Evolutionary conservation across 2,113 vertebrate genomes (phyloP).

Genomic region (Lasiurus borealis): DNA sequence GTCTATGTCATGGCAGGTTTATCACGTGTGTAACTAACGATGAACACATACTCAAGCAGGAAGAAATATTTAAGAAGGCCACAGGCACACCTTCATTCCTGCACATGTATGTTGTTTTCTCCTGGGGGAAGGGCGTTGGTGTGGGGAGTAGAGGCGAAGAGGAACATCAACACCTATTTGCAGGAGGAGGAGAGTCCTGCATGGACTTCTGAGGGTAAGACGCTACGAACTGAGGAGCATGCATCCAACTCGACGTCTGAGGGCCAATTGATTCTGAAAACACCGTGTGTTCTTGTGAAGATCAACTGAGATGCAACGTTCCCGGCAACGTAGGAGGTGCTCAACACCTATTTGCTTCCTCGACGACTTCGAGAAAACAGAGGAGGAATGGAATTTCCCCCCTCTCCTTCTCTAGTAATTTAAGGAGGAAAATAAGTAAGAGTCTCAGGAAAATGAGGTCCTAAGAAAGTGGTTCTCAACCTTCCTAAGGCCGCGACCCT

Average conservation of each 20-base stretch:
- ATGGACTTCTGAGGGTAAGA: background rate
- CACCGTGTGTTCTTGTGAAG: background rate
- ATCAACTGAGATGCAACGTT: conserved; percentile 1
- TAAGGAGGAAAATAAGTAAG: conserved; percentile 33
- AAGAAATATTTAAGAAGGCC: background rate
- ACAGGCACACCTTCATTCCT: background rate
- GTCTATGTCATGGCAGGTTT: background rate
- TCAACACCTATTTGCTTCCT: background rate
- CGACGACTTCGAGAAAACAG: background rate
- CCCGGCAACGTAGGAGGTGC: background rate
- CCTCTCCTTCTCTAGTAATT: background rate
- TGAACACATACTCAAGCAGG: background rate
- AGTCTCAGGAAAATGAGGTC: background rate
- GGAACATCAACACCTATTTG: background rate
- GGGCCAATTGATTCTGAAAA: background rate
- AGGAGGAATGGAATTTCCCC: background rate
- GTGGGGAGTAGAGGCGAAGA: background rate
- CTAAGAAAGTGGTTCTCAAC: too few relatives aligned
- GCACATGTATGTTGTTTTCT: background rate
- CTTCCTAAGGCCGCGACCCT: too few relatives aligned
- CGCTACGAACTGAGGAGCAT: background rate
- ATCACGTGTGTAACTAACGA: background rate
- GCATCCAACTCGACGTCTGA: background rate
- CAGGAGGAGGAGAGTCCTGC: background rate
- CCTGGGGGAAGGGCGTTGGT: background rate